Conservation (phyloP, 2,888 invertebrate genomes). For the Priapulus caudatus region DNA sequence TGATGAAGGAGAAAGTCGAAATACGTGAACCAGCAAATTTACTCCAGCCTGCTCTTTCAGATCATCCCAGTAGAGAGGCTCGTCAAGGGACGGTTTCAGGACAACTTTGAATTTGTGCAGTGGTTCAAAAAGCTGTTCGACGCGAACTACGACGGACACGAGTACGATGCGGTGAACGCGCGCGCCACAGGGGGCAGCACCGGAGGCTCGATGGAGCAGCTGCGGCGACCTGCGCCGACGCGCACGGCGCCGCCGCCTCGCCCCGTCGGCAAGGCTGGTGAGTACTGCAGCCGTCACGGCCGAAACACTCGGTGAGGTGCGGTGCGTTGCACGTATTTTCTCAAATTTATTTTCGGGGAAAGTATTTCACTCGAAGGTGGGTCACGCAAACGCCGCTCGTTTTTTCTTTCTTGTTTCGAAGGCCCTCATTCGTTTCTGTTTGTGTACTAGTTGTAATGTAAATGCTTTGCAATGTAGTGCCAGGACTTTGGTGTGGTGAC, state of each 20-base stretch:
- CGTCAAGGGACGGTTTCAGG: slow-evolving; percentile 97
- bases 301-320: background rate
- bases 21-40: too few species aligned
- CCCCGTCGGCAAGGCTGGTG: slow-evolving; percentile 20
- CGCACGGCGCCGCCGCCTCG: slow-evolving; percentile 12
- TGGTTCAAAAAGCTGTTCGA: slow-evolving; percentile 99
- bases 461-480: too few species aligned
- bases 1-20: too few species aligned
- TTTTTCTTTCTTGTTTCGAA: too few species aligned
- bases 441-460: too few species aligned
- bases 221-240: slow-evolving; percentile 9
- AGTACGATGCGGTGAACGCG: slow-evolving; percentile 82
- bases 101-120: slow-evolving; percentile 99
- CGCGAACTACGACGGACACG: slow-evolving; percentile 95
- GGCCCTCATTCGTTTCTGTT: too few species aligned
- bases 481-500: too few species aligned
- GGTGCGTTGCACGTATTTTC: too few species aligned
- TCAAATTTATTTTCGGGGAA: too few species aligned
- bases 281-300: too few species aligned
- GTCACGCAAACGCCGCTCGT: too few species aligned
- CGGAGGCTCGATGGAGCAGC: slow-evolving; percentile 27
- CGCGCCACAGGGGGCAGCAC: slow-evolving; percentile 57
- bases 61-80: slow-evolving; percentile 98
- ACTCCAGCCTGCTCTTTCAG: slow-evolving; percentile 50
- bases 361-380: too few species aligned